Conservation (phyloP, 2,797 vertebrate genomes). For the Ammospiza maritima region DNA sequence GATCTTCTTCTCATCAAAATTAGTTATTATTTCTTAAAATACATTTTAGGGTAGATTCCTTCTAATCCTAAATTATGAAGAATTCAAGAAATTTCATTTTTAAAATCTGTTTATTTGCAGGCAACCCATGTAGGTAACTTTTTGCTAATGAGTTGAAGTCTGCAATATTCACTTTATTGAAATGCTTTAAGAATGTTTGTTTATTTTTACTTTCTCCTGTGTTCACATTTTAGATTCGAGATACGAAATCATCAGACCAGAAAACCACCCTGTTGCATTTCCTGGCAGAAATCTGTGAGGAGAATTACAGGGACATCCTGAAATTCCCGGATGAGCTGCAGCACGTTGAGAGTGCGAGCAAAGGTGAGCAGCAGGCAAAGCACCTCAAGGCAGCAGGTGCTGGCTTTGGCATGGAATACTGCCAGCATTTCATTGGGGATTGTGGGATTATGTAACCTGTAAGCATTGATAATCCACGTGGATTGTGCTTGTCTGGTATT, state of each 20-base stretch:
- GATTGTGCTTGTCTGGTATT: not conserved
- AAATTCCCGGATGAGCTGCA: constrained; percentile 94
- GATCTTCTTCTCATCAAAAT: not conserved
- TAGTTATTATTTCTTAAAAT: not conserved
- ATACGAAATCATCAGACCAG: constrained; percentile 94
- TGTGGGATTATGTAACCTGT: not conserved
- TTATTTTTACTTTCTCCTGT: not conserved
- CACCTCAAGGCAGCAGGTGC: not conserved
- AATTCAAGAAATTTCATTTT: not conserved
- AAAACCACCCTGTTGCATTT: constrained; percentile 94
- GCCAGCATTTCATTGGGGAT: not conserved
- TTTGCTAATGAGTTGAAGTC: not conserved
- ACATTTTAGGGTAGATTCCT: not conserved
- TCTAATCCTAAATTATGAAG: not conserved
- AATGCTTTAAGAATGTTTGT: too few species aligned
- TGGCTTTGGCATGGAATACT: not conserved
- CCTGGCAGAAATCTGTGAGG: constrained; percentile 92
- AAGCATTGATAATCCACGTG: not conserved
- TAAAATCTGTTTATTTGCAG: not conserved
- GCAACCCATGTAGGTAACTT: accelerated
- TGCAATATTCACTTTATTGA: not conserved
- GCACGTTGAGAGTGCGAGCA: constrained; percentile 93
- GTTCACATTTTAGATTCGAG: constrained; percentile 84
- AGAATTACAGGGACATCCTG: constrained; percentile 84
- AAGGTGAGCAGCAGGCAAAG: constrained; percentile 80